Conservation (phyloP, 2,888 invertebrate genomes). For the Eumerus sabulonum region DNA sequence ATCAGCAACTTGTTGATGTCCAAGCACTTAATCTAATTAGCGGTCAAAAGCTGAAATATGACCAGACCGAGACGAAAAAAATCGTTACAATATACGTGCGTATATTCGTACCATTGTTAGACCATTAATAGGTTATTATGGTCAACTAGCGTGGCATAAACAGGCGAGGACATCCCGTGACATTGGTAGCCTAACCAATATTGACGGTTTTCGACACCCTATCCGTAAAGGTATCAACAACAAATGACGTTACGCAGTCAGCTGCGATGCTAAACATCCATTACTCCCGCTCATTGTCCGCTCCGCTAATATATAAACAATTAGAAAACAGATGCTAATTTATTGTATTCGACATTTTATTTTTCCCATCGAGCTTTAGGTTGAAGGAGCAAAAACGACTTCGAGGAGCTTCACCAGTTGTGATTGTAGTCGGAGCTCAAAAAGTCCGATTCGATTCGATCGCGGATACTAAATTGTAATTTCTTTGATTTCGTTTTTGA, state of each 20-base stretch:
- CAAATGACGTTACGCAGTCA: conserved; percentile 16
- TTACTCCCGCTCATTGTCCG: conserved; percentile 25
- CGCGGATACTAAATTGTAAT: conserved; percentile 17
- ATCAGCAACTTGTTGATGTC: no score
- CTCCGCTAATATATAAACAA: conserved; percentile 47
- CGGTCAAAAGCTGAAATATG: no score
- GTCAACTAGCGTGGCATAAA: no score
- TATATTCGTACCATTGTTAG: no score
- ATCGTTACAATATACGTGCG: no score
- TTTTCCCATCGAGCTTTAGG: conserved; percentile 28
- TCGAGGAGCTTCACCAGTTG: conserved; percentile 6
- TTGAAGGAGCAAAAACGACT: conserved; percentile 11
- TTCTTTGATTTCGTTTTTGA: no score
- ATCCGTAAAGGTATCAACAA: conserved; percentile 29
- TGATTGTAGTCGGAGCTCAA: conserved; percentile 37
- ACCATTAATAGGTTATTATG: no score
- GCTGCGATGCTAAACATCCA: conserved; percentile 10
- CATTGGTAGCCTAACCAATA: conserved; percentile 11
- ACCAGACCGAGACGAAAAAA: no score
- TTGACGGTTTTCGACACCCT: conserved; percentile 4
- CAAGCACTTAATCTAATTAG: no score
- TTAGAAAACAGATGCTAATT: conserved; percentile 62
- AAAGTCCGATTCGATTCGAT: conserved; percentile 37
- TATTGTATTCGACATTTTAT: conserved; percentile 53
- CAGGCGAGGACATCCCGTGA: conserved; percentile 21